A percentile compares a stretch with the other conserved stretches of the same genome.
phyloP scores from a whole-genome alignment of 2,113 vertebrate genomes.

The Nipponia nippon region DNA sequence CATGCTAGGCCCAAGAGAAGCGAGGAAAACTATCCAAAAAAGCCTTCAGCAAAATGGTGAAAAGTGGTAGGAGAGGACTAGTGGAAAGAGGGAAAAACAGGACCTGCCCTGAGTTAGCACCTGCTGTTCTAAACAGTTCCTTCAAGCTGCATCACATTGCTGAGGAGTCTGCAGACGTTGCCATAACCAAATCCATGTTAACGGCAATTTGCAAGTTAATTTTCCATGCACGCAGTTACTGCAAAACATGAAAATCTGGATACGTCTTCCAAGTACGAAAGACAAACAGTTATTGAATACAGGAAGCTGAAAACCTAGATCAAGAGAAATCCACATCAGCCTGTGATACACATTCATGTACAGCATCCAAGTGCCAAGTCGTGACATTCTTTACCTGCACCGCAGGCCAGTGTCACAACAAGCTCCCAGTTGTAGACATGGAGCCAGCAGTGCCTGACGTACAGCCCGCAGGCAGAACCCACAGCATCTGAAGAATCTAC shows the following conservation, averaged over 20 bases:
- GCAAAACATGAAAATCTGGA: background rate
- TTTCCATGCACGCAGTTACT: background rate
- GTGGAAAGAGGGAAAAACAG: background rate
- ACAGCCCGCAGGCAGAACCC: background rate
- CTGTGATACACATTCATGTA: rapidly evolving
- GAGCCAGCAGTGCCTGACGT: background rate
- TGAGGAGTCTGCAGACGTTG: background rate
- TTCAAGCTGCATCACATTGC: background rate
- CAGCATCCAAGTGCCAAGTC: background rate
- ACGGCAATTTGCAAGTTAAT: background rate
- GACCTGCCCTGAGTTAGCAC: background rate
- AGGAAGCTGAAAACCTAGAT: background rate
- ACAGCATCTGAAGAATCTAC: background rate
- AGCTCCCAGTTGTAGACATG: rapidly evolving
- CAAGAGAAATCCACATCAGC: background rate
- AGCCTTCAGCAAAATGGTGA: background rate
- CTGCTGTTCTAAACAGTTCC: background rate
- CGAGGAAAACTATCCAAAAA: background rate
- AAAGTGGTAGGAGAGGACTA: background rate
- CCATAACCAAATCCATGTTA: background rate
- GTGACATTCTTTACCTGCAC: background rate
- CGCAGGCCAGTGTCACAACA: rapidly evolving
- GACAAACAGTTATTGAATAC: background rate
- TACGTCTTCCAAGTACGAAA: background rate
- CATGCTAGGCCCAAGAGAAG: background rate